A percentile compares a stretch with the other conserved stretches of the same genome.
These are phyloP conservation scores for Ovis canadensis DNA, from an alignment of 2,113 vertebrate genomes.

Conservation along the genomic window DNA sequence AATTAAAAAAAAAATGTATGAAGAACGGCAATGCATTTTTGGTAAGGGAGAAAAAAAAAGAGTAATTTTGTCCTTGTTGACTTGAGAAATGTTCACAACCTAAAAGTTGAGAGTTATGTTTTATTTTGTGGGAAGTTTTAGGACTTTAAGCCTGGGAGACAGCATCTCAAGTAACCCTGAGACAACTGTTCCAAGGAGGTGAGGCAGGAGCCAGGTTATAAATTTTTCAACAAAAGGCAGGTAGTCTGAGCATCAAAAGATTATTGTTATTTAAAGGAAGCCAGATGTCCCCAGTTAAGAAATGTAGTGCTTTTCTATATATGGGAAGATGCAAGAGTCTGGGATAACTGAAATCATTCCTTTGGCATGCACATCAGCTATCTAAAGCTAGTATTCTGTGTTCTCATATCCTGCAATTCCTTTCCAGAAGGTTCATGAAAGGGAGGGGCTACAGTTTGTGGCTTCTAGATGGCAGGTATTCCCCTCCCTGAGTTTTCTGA, in stretches of 20 bases:
- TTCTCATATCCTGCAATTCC: background rate
- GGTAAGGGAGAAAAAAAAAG: background rate
- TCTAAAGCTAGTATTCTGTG: background rate
- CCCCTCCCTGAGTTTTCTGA: background rate
- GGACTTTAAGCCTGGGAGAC: background rate
- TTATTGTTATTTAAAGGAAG: background rate
- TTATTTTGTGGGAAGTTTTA: background rate
- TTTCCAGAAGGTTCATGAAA: background rate
- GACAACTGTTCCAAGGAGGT: background rate
- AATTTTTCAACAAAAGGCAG: background rate
- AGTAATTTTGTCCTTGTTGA: background rate
- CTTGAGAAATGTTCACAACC: background rate
- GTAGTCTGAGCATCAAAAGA: background rate
- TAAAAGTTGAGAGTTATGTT: background rate
- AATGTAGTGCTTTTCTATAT: background rate
- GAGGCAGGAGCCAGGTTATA: background rate
- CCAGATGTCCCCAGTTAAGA: background rate
- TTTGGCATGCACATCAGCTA: fast-evolving
- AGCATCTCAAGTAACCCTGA: background rate
- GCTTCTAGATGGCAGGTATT: background rate
- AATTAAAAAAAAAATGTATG: background rate
- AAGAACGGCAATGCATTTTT: background rate
- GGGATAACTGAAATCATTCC: background rate
- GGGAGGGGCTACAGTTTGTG: background rate
- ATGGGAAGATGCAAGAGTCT: background rate